Conservation (phyloP, 2,888 invertebrate species). For the Callosobruchus maculatus region DNA sequence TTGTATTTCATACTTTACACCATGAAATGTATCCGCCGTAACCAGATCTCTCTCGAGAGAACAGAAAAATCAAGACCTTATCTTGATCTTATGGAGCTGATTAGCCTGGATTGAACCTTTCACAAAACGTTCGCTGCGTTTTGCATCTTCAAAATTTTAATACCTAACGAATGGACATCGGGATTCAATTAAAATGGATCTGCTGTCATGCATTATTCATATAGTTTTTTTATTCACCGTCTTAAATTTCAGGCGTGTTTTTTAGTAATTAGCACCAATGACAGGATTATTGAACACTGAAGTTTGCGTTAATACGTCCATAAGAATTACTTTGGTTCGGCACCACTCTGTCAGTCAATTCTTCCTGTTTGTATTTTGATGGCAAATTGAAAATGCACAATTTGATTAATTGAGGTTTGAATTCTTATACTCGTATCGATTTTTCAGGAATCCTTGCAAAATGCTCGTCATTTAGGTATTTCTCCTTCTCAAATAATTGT, state of each 20-base stretch:
- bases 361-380: too few species aligned
- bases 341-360: too few species aligned
- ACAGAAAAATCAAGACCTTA: neutral
- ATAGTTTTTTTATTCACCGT: neutral
- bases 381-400: too few species aligned
- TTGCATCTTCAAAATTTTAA: neutral
- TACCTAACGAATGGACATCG: neutral
- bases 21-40: neutral
- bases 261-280: conserved; percentile 17
- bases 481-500: too few species aligned
- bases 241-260: conserved; percentile 10
- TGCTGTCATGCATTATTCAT: conserved; percentile 10
- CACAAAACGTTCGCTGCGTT: neutral
- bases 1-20: neutral
- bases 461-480: too few species aligned
- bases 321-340: too few species aligned
- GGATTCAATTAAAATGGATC: neutral
- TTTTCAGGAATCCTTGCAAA: too few species aligned
- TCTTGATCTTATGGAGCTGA: neutral
- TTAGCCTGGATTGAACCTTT: neutral
- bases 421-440: too few species aligned
- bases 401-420: too few species aligned
- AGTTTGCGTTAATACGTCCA: conserved; percentile 1
- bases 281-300: conserved; percentile 17
- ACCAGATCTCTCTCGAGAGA: neutral